These are phyloP conservation scores for Muraenolepis orangiensis DNA, from an alignment of 2,797 vertebrate species.

Conservation along the genomic window DNA sequence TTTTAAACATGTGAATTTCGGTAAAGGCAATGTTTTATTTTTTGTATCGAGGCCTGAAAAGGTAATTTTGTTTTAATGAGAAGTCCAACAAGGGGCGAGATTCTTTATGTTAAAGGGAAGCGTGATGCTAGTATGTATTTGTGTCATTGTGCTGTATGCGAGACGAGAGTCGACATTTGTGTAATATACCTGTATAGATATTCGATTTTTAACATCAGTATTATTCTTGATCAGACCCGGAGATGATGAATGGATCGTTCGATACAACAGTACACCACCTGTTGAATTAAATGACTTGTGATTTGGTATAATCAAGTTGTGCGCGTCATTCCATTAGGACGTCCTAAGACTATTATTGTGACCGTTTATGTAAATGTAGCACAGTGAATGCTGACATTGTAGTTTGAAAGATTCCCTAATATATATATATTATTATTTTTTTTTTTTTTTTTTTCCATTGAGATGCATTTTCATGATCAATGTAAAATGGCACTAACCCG, in stretches of 20 bases:
- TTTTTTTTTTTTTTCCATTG: not conserved
- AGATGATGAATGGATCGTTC: conserved; percentile 20
- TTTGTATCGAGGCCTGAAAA: conserved; percentile 14
- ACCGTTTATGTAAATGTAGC: not conserved
- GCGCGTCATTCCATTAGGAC: not conserved
- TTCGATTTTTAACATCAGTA: conserved; percentile 41
- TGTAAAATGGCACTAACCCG: not conserved
- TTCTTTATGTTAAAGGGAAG: conserved; percentile 58
- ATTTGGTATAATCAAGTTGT: not conserved
- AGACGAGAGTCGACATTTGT: conserved; percentile 61
- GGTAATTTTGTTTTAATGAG: conserved; percentile 28
- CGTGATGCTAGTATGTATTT: conserved; percentile 55
- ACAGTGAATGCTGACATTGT: not conserved
- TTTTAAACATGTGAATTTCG: not conserved
- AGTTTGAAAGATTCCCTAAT: not conserved
- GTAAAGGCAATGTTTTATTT: conserved; percentile 22
- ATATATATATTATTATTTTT: no score
- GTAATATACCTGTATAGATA: conserved; percentile 61
- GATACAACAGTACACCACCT: not conserved
- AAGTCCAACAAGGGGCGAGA: conserved; percentile 16
- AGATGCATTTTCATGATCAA: not conserved
- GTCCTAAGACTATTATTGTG: not conserved
- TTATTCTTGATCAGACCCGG: conserved; percentile 35
- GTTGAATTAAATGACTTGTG: not conserved
- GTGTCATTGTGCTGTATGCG: conserved; percentile 62